Conservation (phyloP, 2,797 vertebrate species). For the Menidia menidia region DNA sequence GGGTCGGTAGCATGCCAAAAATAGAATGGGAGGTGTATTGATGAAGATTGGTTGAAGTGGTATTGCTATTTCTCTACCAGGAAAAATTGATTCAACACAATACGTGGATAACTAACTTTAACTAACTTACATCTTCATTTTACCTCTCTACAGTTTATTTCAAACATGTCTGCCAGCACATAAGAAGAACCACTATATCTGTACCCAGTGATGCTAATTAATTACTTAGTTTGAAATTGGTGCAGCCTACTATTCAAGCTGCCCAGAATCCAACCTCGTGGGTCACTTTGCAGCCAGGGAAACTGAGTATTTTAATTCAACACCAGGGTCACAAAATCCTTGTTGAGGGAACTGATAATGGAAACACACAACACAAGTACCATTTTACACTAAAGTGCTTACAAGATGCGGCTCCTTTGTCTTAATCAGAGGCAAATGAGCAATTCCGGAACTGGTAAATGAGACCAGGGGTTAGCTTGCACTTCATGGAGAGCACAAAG, state of each 20-base stretch:
- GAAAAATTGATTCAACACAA: no score
- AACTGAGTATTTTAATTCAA: conserved; percentile 30
- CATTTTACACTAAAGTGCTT: conserved; percentile 43
- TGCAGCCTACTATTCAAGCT: background rate
- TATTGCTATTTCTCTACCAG: no score
- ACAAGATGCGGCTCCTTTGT: conserved; percentile 45
- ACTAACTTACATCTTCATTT: background rate
- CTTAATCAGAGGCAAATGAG: conserved; percentile 51
- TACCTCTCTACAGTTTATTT: background rate
- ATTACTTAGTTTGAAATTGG: conserved; percentile 3
- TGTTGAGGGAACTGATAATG: conserved; percentile 52
- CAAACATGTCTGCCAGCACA: background rate
- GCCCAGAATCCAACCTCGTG: conserved; percentile 13
- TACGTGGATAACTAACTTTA: no score
- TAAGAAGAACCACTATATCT: conserved; percentile 1
- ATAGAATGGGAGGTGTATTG: no score
- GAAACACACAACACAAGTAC: conserved; percentile 50
- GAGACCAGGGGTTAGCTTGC: conserved; percentile 4
- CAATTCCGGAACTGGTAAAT: conserved; percentile 15
- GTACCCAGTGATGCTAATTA: background rate
- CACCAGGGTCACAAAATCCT: conserved; percentile 32
- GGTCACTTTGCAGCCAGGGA: conserved; percentile 28
- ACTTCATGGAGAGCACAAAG: conserved; percentile 36
- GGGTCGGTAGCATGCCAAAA: no score
- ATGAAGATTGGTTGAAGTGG: no score